Evolutionary conservation across 2,888 invertebrate genomes (phyloP).

Genomic region (Agelastica alni): DNA sequence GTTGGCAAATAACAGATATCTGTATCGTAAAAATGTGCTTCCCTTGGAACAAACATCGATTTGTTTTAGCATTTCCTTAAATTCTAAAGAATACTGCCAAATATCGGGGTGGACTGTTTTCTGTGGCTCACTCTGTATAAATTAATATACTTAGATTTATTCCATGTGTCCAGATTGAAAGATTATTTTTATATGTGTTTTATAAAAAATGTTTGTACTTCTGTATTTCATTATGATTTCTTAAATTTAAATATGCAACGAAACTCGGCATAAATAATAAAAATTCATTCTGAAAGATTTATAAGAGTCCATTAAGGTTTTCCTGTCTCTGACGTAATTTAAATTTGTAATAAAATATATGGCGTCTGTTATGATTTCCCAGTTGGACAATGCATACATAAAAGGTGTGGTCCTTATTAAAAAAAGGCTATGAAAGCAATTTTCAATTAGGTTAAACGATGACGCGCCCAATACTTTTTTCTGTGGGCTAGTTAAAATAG

Average conservation of each 20-base stretch:
- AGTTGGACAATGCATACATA: slow-evolving; percentile 38
- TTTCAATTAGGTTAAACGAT: slow-evolving; percentile 16
- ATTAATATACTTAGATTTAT: too few relatives aligned
- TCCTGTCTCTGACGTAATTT: slow-evolving; percentile 35
- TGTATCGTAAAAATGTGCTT: too few relatives aligned
- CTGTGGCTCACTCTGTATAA: too few relatives aligned
- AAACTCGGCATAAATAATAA: slow-evolving; percentile 33
- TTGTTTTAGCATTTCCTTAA: too few relatives aligned
- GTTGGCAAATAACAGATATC: too few relatives aligned
- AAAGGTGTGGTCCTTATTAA: slow-evolving; percentile 46
- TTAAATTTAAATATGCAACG: slow-evolving; percentile 11
- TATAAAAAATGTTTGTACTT: slow-evolving; percentile 13
- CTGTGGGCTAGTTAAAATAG: too few relatives aligned
- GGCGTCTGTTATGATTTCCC: slow-evolving; percentile 50
- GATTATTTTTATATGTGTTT: too few relatives aligned
- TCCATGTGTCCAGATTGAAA: too few relatives aligned
- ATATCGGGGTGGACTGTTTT: too few relatives aligned
- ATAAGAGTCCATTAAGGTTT: slow-evolving; percentile 33
- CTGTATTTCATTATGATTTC: slow-evolving; percentile 10
- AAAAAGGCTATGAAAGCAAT: slow-evolving; percentile 35
- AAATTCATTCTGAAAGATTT: slow-evolving; percentile 39
- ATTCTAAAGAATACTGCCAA: too few relatives aligned
- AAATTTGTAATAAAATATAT: slow-evolving; percentile 47
- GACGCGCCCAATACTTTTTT: too few relatives aligned
- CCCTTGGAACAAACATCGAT: too few relatives aligned